Evolutionary conservation across 2,888 invertebrate genomes (phyloP).

Genomic region (Lissocephala sabroskyi): DNA sequence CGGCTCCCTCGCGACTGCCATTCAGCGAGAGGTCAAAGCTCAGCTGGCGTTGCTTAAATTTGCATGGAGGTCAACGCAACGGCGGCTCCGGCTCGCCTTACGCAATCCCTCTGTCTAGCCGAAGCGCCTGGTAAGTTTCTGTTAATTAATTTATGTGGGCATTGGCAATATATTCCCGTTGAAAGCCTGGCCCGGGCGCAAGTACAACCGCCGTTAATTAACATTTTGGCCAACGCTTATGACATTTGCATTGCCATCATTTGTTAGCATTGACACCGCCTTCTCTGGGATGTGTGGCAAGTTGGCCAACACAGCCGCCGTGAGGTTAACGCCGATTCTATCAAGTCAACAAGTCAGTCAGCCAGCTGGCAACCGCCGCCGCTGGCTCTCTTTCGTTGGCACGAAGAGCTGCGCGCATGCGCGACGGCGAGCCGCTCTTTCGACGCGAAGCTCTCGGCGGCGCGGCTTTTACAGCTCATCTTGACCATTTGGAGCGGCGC

Average conservation of each 20-base stretch:
- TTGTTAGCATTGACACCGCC: slow-evolving; percentile 22
- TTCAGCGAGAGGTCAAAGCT: slow-evolving; percentile 41
- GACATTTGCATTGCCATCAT: slow-evolving; percentile 13
- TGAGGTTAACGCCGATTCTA: slow-evolving; percentile 23
- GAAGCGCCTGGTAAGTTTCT: neutral
- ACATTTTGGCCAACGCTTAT: slow-evolving; percentile 3
- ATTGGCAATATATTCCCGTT: neutral
- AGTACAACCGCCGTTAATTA: slow-evolving; percentile 9
- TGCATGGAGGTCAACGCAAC: slow-evolving; percentile 20
- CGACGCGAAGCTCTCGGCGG: neutral
- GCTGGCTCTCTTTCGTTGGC: neutral
- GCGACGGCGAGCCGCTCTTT: slow-evolving; percentile 22
- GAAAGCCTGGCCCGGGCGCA: slow-evolving; percentile 12
- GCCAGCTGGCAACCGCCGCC: no score
- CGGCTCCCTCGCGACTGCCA: neutral
- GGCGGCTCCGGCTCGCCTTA: neutral
- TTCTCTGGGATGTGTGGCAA: slow-evolving; percentile 1
- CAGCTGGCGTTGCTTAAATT: slow-evolving; percentile 10
- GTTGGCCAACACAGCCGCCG: slow-evolving; percentile 15
- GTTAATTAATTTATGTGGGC: slow-evolving; percentile 39
- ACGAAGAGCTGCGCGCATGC: slow-evolving; percentile 22
- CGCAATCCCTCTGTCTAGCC: neutral
- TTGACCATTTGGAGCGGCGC: slow-evolving; percentile 10
- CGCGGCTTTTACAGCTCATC: slow-evolving; percentile 11
- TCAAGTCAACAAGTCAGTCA: no score